Evolutionary conservation across 35 echinoderm and acorn worm genomes (phyloP).

Genomic region (Lytechinus variegatus): DNA sequence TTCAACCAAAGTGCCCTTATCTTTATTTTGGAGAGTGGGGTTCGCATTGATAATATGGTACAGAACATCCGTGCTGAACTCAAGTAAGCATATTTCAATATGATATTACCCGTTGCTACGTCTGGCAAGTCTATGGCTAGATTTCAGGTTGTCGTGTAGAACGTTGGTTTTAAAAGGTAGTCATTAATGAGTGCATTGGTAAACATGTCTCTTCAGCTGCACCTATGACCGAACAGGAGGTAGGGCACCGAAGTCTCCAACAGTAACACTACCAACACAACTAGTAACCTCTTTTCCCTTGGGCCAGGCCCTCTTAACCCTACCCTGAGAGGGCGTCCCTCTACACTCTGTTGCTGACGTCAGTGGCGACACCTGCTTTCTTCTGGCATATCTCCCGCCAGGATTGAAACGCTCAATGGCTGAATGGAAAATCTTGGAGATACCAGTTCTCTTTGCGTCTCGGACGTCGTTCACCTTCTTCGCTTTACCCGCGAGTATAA

Average conservation of each 20-base stretch:
- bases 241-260: background rate
- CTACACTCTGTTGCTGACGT: background rate
- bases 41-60: no score
- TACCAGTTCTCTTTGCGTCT: background rate
- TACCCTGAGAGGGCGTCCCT: background rate
- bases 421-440: slow-evolving; percentile 1
- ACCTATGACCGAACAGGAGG: background rate
- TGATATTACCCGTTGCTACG: no score
- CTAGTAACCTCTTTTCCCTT: background rate
- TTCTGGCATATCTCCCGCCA: background rate
- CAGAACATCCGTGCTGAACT: no score
- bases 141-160: no score
- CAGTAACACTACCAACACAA: background rate
- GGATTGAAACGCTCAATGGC: background rate
- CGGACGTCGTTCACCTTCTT: background rate
- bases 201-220: background rate
- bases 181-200: no score
- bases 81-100: no score
- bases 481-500: slow-evolving; percentile 76
- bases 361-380: background rate
- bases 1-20: no score
- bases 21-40: no score
- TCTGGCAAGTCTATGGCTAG: no score
- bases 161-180: no score
- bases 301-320: background rate